Percentiles rank a stretch among this genome's conserved stretches.
Conservation (phyloP, 30 jellyfish, hydroid and myxozoan species). For the Pseudorhiza aurosa region DNA sequence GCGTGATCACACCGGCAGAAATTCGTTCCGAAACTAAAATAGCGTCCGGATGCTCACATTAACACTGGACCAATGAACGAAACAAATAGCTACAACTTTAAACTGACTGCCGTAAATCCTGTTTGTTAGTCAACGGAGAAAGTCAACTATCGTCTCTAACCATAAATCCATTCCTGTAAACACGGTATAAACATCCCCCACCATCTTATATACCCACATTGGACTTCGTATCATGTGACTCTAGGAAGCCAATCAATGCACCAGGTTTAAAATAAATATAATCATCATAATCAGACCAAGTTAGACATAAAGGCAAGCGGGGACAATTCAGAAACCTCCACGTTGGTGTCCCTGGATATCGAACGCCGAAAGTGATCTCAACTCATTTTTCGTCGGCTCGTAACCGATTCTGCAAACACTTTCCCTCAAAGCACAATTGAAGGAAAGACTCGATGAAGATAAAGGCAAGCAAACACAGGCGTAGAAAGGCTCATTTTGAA, state of each 20-base stretch:
- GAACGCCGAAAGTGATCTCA: no score
- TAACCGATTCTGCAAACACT: no score
- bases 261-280: no score
- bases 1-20: conserved; percentile 3
- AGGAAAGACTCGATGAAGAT: no score
- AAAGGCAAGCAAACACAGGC: no score
- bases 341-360: no score
- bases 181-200: background rate
- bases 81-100: background rate
- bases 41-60: background rate
- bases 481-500: no score
- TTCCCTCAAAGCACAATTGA: no score
- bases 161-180: background rate
- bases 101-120: background rate
- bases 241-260: background rate
- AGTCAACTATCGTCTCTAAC: background rate
- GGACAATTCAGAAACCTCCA: no score
- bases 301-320: no score
- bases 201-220: background rate
- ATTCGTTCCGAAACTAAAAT: background rate
- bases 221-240: conserved; percentile 8
- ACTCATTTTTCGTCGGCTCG: no score
- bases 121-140: background rate
- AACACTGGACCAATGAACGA: background rate
- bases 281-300: no score